phyloP scores from a whole-genome alignment of 2,113 vertebrate genomes.

The Artemisiospiza belli region DNA sequence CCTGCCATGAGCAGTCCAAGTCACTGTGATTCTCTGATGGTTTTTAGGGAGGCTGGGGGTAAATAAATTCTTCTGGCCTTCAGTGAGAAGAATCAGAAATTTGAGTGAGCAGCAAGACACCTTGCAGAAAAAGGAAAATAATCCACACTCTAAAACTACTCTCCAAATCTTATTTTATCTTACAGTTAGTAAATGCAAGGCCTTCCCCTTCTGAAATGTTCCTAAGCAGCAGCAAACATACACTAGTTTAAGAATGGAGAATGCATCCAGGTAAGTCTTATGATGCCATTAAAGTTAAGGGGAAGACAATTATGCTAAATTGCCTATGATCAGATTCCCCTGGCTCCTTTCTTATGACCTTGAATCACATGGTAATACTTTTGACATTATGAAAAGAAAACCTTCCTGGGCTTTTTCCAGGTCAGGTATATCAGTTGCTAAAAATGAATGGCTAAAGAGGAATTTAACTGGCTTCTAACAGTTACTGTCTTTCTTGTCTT shows the following conservation, averaged over 20 bases:
- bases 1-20: background rate
- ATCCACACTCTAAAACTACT: background rate
- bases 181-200: background rate
- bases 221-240: background rate
- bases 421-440: background rate
- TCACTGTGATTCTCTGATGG: background rate
- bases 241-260: background rate
- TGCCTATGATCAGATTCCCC: background rate
- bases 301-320: background rate
- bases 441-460: background rate
- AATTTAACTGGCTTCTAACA: background rate
- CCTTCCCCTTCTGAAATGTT: background rate
- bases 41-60: background rate
- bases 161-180: background rate
- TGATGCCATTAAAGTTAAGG: background rate
- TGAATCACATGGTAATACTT: background rate
- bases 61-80: background rate
- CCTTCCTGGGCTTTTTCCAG: background rate
- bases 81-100: background rate
- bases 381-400: background rate
- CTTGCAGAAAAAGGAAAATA: background rate
- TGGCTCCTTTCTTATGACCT: background rate
- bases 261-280: background rate
- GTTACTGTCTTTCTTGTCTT: background rate
- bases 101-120: background rate